Conservation (phyloP, 2,113 vertebrate species). For the Nyctereutes procyonoides region DNA sequence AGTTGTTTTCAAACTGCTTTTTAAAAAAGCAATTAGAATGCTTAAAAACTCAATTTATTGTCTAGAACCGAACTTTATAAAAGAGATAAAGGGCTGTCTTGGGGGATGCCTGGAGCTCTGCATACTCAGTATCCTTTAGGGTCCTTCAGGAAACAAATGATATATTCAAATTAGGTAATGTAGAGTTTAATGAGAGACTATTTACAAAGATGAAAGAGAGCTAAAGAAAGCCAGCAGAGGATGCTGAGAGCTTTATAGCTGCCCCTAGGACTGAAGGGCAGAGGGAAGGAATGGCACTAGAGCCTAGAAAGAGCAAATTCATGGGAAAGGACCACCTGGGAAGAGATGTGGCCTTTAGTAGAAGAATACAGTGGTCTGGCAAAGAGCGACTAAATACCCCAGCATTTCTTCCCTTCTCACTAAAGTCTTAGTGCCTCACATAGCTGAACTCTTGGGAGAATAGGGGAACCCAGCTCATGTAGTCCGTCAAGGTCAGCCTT, state of each 20-base stretch:
- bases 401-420: accelerated
- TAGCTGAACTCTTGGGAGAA: background rate
- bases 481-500: background rate
- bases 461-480: no score
- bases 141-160: background rate
- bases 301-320: background rate
- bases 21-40: background rate
- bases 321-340: background rate
- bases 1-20: constrained; percentile 7
- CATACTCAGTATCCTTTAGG: background rate
- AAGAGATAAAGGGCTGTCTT: background rate
- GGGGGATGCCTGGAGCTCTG: background rate
- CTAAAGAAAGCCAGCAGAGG: background rate
- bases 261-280: no score
- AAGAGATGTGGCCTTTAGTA: background rate
- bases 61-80: background rate
- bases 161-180: background rate
- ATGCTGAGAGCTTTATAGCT: background rate
- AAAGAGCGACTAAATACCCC: background rate
- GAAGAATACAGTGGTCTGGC: background rate
- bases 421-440: background rate
- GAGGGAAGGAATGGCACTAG: background rate
- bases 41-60: background rate
- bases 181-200: background rate
- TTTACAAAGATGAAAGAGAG: background rate